Percentiles rank a stretch among this genome's conserved stretches.
phyloP scores from a whole-genome alignment of 2,113 vertebrate species.

The Rhinolophus ferrumequinum region DNA sequence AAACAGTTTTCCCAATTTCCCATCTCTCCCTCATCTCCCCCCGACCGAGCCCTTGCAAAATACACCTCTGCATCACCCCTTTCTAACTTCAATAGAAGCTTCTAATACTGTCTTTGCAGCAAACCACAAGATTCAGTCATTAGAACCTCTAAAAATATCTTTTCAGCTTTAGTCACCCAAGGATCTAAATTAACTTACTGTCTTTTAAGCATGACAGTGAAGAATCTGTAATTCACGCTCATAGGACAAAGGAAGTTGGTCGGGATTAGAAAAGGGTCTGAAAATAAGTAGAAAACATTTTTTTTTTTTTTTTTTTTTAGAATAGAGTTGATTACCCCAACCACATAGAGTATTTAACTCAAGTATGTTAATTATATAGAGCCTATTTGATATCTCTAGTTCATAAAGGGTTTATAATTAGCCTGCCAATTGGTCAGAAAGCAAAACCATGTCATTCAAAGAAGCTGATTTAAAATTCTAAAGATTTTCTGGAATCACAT shows the following conservation, averaged over 20 bases:
- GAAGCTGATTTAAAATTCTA: neutral
- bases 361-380: neutral
- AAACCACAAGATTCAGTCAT: constrained; percentile 56
- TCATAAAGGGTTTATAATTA: constrained; percentile 1
- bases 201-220: constrained; percentile 67
- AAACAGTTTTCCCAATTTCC: constrained; percentile 60
- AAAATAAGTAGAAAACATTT: constrained; percentile 29
- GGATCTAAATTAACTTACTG: constrained; percentile 67
- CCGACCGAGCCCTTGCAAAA: neutral
- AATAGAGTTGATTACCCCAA: neutral
- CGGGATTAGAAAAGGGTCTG: constrained; percentile 34
- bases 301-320: neutral
- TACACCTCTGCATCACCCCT: neutral
- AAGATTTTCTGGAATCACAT: neutral
- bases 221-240: constrained; percentile 59
- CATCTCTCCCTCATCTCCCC: neutral
- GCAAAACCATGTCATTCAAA: neutral
- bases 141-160: constrained; percentile 68
- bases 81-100: constrained; percentile 16
- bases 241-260: neutral
- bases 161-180: constrained; percentile 48
- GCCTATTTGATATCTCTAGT: neutral
- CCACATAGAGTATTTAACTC: neutral
- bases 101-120: constrained; percentile 56
- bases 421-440: neutral